These are phyloP conservation scores for Crossaster papposus DNA, from an alignment of 53 echinoderm and acorn worm genomes.

Conservation along the genomic window DNA sequence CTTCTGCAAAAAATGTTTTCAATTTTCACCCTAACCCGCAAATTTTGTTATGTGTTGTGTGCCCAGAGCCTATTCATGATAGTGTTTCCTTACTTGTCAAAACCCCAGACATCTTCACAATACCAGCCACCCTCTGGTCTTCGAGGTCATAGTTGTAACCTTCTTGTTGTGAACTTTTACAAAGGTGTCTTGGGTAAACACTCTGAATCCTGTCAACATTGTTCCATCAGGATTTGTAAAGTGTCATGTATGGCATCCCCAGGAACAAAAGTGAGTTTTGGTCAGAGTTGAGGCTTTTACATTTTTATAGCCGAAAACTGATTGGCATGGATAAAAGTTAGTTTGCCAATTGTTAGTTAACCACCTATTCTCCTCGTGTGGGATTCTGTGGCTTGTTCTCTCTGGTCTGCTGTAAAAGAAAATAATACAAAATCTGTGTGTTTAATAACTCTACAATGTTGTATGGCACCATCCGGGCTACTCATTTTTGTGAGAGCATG, in stretches of 20 bases:
- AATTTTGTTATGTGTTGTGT: not conserved
- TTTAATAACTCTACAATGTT: not conserved
- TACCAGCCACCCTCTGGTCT: not conserved
- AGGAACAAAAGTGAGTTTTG: conserved; percentile 19
- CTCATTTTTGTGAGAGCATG: not conserved
- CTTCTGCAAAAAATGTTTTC: conserved; percentile 8
- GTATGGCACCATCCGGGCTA: not conserved
- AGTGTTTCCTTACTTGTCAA: not conserved
- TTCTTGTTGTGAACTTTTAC: conserved; percentile 36
- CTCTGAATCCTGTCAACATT: conserved; percentile 7
- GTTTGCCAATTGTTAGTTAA: not conserved
- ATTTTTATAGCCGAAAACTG: not conserved
- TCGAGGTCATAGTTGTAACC: conserved; percentile 21
- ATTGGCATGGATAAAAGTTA: not conserved
- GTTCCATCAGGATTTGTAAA: not conserved
- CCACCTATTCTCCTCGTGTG: not conserved
- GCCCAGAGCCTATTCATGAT: not conserved
- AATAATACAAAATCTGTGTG: not conserved
- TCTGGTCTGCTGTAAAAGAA: not conserved
- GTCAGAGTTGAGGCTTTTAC: not conserved
- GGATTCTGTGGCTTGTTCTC: not conserved
- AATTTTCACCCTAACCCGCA: not conserved
- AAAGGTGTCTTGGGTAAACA: conserved; percentile 52
- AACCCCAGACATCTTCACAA: conserved; percentile 3
- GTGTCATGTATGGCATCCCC: conserved; percentile 21